phyloP scores from a whole-genome alignment of 2,888 invertebrate genomes.

The Ceraclea dissimilis region DNA sequence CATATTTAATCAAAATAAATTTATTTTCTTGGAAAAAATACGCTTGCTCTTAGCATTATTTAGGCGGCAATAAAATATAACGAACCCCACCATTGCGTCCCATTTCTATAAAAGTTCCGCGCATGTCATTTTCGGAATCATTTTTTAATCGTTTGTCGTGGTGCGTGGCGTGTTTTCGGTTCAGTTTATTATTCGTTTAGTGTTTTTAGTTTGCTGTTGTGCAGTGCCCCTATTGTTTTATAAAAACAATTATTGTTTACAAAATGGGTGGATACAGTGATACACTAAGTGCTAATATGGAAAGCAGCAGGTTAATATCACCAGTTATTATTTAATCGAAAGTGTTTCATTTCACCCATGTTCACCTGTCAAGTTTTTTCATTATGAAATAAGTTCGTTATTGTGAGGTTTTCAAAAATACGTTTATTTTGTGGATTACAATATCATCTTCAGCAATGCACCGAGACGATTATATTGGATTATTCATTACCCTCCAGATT shows the following conservation, averaged over 20 bases:
- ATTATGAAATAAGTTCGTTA: neutral
- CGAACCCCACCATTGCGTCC: slow-evolving; percentile 11
- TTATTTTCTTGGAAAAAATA: neutral
- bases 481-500: neutral
- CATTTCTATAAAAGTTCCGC: slow-evolving; percentile 18
- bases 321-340: slow-evolving; percentile 1
- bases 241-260: slow-evolving; percentile 10
- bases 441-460: neutral
- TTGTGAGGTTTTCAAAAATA: neutral
- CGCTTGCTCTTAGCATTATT: slow-evolving; percentile 8
- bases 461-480: neutral
- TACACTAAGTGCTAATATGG: slow-evolving; percentile 31
- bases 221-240: slow-evolving; percentile 17
- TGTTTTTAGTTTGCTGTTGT: slow-evolving; percentile 18
- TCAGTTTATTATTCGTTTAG: slow-evolving; percentile 8
- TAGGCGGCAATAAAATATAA: slow-evolving; percentile 5
- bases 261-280: slow-evolving; percentile 25
- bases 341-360: neutral
- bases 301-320: slow-evolving; percentile 43
- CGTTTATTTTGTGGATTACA: neutral
- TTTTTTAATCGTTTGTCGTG: slow-evolving; percentile 10
- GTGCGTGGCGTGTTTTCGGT: slow-evolving; percentile 11
- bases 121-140: slow-evolving; percentile 19
- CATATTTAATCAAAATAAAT: neutral
- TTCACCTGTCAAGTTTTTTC: neutral